Percentiles rank a stretch among this genome's conserved stretches.
Conservation (phyloP, 2,797 vertebrate species). For the Perdix hodgsoniae region DNA sequence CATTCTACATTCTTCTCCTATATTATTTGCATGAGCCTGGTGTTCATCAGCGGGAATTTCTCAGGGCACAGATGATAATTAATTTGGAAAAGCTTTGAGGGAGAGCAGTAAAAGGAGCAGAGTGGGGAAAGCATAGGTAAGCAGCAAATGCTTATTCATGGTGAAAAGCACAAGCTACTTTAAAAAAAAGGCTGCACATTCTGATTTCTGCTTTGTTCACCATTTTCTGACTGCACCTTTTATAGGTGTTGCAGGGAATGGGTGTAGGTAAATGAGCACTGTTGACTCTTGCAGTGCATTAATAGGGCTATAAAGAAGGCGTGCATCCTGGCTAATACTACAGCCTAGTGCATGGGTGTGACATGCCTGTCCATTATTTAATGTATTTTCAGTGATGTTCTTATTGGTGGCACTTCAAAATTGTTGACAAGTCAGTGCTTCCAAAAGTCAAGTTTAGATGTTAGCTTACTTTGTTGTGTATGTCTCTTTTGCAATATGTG, state of each 20-base stretch:
- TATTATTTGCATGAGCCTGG: conserved; percentile 60
- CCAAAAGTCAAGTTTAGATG: not conserved
- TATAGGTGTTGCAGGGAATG: not conserved
- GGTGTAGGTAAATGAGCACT: not conserved
- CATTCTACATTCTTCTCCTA: conserved; percentile 48
- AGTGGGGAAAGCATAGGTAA: conserved; percentile 18
- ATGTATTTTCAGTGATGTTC: not conserved
- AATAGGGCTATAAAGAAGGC: not conserved
- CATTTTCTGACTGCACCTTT: not conserved
- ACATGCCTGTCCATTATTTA: not conserved
- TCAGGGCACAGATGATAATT: conserved; percentile 58
- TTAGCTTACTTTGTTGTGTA: not conserved
- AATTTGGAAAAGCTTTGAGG: conserved; percentile 53
- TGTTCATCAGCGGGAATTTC: conserved; percentile 61
- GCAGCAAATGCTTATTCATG: not conserved
- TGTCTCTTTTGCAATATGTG: fast-evolving
- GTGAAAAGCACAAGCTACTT: not conserved
- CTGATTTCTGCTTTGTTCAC: not conserved
- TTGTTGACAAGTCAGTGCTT: not conserved
- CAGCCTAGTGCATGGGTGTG: not conserved
- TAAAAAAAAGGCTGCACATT: not conserved
- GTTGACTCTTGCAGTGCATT: fast-evolving
- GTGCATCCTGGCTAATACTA: not conserved
- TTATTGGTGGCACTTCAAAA: not conserved
- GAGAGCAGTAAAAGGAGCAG: conserved; percentile 8